A percentile compares a stretch with the other conserved stretches of the same genome.
Conservation (phyloP, 2,797 vertebrate genomes). For the Crocodylus rhombifer region DNA sequence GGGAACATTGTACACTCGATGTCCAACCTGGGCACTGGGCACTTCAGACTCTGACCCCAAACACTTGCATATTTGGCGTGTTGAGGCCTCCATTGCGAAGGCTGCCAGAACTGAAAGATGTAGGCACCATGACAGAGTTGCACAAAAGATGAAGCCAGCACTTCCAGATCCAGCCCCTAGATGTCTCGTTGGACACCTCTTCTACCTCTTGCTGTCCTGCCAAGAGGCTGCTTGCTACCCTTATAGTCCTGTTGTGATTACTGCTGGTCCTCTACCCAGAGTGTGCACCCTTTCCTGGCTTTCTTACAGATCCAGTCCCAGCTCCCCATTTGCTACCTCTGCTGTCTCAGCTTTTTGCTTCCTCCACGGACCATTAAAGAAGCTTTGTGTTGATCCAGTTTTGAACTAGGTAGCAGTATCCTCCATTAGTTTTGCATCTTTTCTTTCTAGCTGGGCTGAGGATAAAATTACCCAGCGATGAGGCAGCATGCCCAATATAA, state of each 20-base stretch:
- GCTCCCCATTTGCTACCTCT: neutral
- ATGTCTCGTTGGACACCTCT: neutral
- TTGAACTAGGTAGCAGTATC: neutral
- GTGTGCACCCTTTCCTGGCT: neutral
- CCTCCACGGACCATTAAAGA: neutral
- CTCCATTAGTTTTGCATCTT: neutral
- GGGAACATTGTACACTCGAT: neutral
- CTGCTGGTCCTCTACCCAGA: neutral
- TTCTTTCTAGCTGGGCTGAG: neutral
- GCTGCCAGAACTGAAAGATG: neutral
- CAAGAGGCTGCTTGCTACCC: neutral
- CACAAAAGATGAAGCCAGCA: neutral
- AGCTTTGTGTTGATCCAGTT: neutral
- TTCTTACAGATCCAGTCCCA: neutral
- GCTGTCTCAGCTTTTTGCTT: conserved; percentile 2
- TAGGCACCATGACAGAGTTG: neutral
- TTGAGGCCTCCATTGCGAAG: neutral
- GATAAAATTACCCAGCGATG: neutral
- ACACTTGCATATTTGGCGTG: neutral
- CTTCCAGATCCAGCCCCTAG: neutral
- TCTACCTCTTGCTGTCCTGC: neutral
- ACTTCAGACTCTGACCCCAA: neutral
- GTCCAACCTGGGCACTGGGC: neutral
- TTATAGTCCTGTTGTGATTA: neutral
- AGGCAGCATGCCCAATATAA: neutral